Conservation (phyloP, 2,888 invertebrate genomes). For the Opisthograptis luteolata region DNA sequence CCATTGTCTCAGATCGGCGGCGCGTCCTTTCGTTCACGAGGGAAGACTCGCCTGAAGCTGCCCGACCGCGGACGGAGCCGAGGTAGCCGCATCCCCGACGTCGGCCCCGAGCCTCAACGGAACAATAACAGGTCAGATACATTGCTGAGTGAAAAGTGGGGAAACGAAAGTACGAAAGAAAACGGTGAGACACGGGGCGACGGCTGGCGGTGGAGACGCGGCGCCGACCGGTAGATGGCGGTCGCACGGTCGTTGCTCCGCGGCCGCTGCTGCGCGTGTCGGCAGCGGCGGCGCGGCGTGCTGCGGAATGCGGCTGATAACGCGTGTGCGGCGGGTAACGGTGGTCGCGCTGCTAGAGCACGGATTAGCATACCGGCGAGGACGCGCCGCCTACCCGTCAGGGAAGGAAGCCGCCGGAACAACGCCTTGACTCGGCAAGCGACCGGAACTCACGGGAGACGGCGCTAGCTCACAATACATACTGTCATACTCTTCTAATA, state of each 20-base stretch:
- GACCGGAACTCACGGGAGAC: too few relatives aligned
- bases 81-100: too few relatives aligned
- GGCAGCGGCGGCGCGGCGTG: too few relatives aligned
- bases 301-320: constrained; percentile 32
- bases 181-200: too few relatives aligned
- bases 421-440: too few relatives aligned
- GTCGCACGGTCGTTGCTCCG: constrained; percentile 29
- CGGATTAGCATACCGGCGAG: constrained; percentile 8
- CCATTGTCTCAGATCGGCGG: too few relatives aligned
- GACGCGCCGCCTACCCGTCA: not conserved
- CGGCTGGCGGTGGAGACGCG: not conserved
- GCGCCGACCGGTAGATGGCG: constrained; percentile 24
- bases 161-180: constrained; percentile 10
- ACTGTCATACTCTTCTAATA: too few relatives aligned
- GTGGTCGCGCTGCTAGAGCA: constrained; percentile 7
- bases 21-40: too few relatives aligned
- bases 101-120: not conserved
- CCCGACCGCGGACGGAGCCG: too few relatives aligned
- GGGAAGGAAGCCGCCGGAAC: constrained; percentile 17
- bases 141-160: not conserved
- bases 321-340: constrained; percentile 17
- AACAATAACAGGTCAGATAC: not conserved
- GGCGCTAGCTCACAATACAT: too few relatives aligned
- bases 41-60: too few relatives aligned
- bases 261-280: too few relatives aligned